Base-by-base conservation (phyloP, 2,888 invertebrate species). In the Agrotis exclamationis region DNA sequence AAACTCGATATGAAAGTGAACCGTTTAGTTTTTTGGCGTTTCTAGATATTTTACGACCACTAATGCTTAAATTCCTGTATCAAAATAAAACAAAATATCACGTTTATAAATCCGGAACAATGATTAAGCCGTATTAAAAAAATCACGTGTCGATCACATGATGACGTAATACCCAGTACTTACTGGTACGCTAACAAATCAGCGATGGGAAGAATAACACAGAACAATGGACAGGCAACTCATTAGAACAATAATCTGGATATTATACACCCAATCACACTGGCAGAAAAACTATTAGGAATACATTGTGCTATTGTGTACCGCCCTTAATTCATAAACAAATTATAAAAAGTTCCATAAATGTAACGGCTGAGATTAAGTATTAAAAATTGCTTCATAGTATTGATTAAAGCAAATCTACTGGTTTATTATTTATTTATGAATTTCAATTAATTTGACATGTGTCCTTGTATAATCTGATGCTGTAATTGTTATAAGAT, bases 171-270 rank as follows among this genome's bases (percentile, higher is more conserved):
- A 18, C 24, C 11, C 53, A 45, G 58, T 68, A 63, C 51, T 13
- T 64, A 69, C 68, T 48, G 51, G 48, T 63, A 63, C 50, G 54
- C 54, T 58, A 75, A 70, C 68, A 68, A 75, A 76, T 76, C 53
- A 80, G 57, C 58, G 60, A 66, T 75, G 80, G 67, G 73, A 66
- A 79, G 67, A 60, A 64, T 66, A 56, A 18, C 63, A 74, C 64
- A 78, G 83, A 86, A 86, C 86, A 86, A 86, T 86, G 68, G 80
- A 28, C 63, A 20, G 59, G 63, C 66, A 73, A 76, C 57, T 82
- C 77, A 77, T 72, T 76, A 76, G 44, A 74, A 57, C 68, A 51
- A 76, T 77, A 77, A 82, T 85, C 79, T 70, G 58, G 74, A 77
- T 84, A 69, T 82, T 82, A 82, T 74, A 57, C 64, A 65, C 39